Conservation (phyloP, 1,140 invertebrate genomes). For the Bombus consobrinus region DNA sequence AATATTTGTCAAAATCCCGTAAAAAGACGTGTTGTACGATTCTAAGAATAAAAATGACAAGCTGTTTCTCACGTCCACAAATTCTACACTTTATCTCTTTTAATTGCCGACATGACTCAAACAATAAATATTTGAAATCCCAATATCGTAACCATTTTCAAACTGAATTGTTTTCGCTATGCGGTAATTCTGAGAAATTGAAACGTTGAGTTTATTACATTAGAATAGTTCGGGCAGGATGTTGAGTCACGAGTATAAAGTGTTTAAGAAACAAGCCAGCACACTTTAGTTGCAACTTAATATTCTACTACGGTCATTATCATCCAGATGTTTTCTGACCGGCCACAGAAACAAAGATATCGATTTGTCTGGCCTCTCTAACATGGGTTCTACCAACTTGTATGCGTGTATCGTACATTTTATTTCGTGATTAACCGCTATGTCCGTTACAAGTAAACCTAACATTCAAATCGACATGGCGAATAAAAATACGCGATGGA, state of each 20-base stretch:
- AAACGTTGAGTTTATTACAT: background rate
- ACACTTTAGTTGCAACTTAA: background rate
- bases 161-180: background rate
- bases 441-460: background rate
- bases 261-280: background rate
- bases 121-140: background rate
- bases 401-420: background rate
- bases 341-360: conserved; percentile 29
- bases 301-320: conserved; percentile 26
- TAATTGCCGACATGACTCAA: background rate
- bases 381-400: background rate
- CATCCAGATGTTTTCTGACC: conserved; percentile 3
- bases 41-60: background rate
- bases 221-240: background rate
- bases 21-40: background rate
- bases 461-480: background rate
- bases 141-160: background rate
- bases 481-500: background rate
- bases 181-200: background rate
- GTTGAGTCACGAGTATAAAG: background rate
- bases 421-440: conserved; percentile 33
- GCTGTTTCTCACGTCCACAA: too few species aligned
- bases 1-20: too few species aligned
- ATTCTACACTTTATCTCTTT: too few species aligned
- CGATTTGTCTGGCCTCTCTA: conserved; percentile 4